Conservation (phyloP, 2,113 vertebrate genomes). For the Pionites leucogaster region DNA sequence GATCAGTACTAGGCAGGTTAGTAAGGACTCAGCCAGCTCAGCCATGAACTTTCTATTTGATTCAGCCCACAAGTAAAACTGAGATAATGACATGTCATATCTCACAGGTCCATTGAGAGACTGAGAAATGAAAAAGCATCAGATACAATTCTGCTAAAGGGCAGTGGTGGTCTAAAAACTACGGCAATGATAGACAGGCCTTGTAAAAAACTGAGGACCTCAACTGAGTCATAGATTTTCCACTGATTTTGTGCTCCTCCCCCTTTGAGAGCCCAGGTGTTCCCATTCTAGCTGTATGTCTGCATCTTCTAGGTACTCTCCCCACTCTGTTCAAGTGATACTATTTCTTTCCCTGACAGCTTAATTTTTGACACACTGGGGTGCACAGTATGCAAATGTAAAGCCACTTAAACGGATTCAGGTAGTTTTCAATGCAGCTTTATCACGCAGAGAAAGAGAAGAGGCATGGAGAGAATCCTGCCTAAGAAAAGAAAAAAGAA, state of each 20-base stretch:
- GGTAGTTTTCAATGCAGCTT: conserved; percentile 36
- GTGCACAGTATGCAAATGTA: conserved; percentile 23
- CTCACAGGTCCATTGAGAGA: not conserved
- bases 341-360: conserved; percentile 44
- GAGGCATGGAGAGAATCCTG: rapidly evolving
- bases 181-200: not conserved
- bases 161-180: conserved; percentile 13
- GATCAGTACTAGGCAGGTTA: not conserved
- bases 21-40: not conserved
- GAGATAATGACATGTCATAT: not conserved
- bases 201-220: not conserved
- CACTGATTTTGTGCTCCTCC: not conserved
- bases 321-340: not conserved
- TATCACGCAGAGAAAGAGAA: not conserved
- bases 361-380: conserved; percentile 54
- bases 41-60: not conserved
- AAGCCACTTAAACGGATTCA: conserved; percentile 42
- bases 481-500: not conserved
- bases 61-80: not conserved
- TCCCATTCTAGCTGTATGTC: not conserved
- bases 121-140: not conserved
- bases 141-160: not conserved
- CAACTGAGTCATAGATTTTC: not conserved
- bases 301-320: conserved; percentile 15
- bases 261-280: not conserved